Base-by-base conservation (phyloP, 1,140 invertebrate genomes). In the Ips nitidus region DNA sequence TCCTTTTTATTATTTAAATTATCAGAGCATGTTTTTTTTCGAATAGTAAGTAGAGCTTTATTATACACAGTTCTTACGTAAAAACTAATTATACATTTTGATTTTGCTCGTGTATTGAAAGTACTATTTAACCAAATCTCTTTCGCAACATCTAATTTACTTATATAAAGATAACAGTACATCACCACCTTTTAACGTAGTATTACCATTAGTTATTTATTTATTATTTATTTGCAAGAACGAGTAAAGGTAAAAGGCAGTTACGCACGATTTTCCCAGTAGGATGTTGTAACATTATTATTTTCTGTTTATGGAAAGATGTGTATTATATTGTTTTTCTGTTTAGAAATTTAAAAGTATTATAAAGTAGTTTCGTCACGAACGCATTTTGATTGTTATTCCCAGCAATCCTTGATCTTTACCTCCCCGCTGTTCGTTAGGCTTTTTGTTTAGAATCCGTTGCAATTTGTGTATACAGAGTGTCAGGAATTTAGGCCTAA, bases 321-420 rank as follows among this genome's bases (percentile, higher is more conserved):
- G 40, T 65, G 62, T 55, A 56, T 65, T 6, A 55, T 43, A 43
- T 65, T 42, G 52, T 65, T 65, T 58, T 65, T 65, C 41, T 62
- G 60, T 62, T 56, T 65, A 65, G 62, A 65, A 55, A 65, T 65
- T 55, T 55, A 55, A 65, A 65, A 65, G 62, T 65, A 65, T 53
- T 65, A 55, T 41, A 65, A 65, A 39, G 45, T 63, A 65, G 22
- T 65, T 65, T 36, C 22, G 40, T 43, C 4, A 61, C 37, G 8
- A 40, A 52, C 8, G 37, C 1, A 39, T 37, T 58, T 41, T 22
- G 22, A 22, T 22, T 53, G 36, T 58, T 50, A 22, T 50, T 50
- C 45, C 45, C 3, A 50, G 22, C 22, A 22, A 22, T 22, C 22
- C 22, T 22, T 22, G 22, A 22, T 22, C 22, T 22, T 22, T 22